Conservation (phyloP, 2,797 vertebrate species). For the Clarias platycephalus region DNA sequence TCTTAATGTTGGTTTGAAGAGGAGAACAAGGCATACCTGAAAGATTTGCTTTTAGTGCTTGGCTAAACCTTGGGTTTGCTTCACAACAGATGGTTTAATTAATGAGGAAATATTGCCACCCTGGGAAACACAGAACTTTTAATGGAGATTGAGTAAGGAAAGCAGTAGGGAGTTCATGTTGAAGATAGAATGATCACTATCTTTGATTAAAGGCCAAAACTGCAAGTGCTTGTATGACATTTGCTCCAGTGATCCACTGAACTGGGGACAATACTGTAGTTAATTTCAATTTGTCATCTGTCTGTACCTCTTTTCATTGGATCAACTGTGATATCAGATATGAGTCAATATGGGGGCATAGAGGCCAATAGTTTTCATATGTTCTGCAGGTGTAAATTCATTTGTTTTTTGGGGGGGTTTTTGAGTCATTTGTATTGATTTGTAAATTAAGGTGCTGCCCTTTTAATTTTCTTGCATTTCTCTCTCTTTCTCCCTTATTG, state of each 20-base stretch:
- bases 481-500: slow-evolving; percentile 49
- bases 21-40: slow-evolving; percentile 13
- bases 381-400: background rate
- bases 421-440: slow-evolving; percentile 54
- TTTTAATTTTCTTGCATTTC: slow-evolving; percentile 37
- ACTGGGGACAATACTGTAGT: slow-evolving; percentile 53
- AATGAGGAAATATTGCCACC: slow-evolving; percentile 64
- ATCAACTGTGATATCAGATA: background rate
- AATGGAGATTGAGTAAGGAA: slow-evolving; percentile 66
- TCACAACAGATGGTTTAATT: slow-evolving; percentile 73
- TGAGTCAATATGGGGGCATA: background rate
- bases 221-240: slow-evolving; percentile 40
- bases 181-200: slow-evolving; percentile 60
- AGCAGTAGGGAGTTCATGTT: slow-evolving; percentile 60
- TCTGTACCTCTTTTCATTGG: slow-evolving; percentile 14
- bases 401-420: slow-evolving; percentile 28
- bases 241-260: slow-evolving; percentile 58
- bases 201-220: slow-evolving; percentile 63
- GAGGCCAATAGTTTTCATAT: background rate
- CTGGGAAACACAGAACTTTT: slow-evolving; percentile 63
- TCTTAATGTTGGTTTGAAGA: slow-evolving; percentile 5
- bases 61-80: slow-evolving; percentile 69
- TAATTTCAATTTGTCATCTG: background rate
- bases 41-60: slow-evolving; percentile 54
- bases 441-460: slow-evolving; percentile 58